Base-by-base conservation (phyloP, 1,140 invertebrate species). In the Leptoteleia sp. region DNA sequence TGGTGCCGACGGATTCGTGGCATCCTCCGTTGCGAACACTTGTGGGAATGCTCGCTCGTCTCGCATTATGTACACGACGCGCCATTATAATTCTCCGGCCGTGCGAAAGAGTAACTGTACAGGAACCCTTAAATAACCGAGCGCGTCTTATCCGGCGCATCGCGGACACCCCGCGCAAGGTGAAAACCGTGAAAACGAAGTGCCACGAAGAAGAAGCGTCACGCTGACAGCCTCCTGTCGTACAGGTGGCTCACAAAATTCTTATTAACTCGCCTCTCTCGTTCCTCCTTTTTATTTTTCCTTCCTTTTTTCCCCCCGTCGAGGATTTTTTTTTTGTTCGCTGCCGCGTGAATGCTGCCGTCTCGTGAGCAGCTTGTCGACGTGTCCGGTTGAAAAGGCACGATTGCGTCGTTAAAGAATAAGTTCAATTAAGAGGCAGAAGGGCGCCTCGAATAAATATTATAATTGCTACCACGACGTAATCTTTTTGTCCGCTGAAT, bases 91-190 rank as follows among this genome's bases (percentile, higher is more conserved):
- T 87, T 85, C 84, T 57, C 52, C 42, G 68, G 57, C 48, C 83
- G 82, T 87, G 84, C 85, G 78, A 82, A 83, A 76, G 72, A 82
- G 55, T 85, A 83, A 84, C 82, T 79, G 81, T 82, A 81, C 64
- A 80, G 71, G 81, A 84, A 82, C 76, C 84, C 85, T 81, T 83
- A 84, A 84, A 82, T 82, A 81, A 70, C 64, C 50, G 42, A 17
- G 57, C 40, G 54, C 11, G 50, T 16, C 67, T 84, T 85, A 85
- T 84, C 82, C 65, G 38, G 16, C 45, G 57, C 64, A 82, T 83
- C 83, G 45, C 68, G 65, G 70, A 82, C 80, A 83, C 82, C 82
- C 82, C 31, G 45, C 13, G 42, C 70, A 48, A 65, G 59, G 59
- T 71, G 65, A 75, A 65, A 64, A 75, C 54, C 48, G 17, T 52